Percentiles rank a stretch among this genome's conserved stretches.
Evolutionary conservation across 2,113 vertebrate species (phyloP).

Genomic region (Lonchura striata): DNA sequence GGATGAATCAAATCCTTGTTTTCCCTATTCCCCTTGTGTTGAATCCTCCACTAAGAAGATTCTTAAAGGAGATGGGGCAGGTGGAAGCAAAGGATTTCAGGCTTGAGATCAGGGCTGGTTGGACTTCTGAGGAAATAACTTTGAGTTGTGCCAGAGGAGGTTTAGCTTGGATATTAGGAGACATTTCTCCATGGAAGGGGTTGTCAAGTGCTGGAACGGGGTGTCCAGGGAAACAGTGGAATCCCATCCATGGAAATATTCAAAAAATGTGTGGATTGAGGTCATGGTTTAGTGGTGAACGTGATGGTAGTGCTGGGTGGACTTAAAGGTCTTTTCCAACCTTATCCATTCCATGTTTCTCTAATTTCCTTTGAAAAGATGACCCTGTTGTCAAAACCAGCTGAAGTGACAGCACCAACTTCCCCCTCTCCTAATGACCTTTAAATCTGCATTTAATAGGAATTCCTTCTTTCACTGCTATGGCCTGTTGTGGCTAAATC

Average conservation of each 20-base stretch:
- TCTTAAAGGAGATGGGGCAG: neutral
- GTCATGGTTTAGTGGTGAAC: neutral
- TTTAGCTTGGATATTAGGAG: neutral
- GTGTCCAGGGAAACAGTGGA: neutral
- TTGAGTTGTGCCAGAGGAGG: neutral
- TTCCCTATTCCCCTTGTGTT: neutral
- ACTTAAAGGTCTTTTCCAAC: neutral
- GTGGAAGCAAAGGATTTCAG: neutral
- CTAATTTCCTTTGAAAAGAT: neutral
- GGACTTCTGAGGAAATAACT: neutral
- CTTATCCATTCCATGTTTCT: neutral
- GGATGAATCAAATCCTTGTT: neutral
- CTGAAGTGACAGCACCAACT: neutral
- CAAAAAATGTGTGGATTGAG: accelerated
- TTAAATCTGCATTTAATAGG: neutral
- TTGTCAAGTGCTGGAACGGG: neutral
- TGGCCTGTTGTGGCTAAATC: neutral
- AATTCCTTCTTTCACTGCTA: neutral
- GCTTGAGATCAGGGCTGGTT: neutral
- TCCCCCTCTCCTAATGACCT: neutral
- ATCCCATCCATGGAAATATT: neutral
- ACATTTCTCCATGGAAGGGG: neutral
- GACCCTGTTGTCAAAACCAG: neutral
- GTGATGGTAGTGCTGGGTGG: neutral
- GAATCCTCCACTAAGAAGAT: neutral